Percentiles rank a stretch among this genome's conserved stretches.
Conservation (phyloP, 2,797 vertebrate species). For the Melanogrammus aeglefinus region DNA sequence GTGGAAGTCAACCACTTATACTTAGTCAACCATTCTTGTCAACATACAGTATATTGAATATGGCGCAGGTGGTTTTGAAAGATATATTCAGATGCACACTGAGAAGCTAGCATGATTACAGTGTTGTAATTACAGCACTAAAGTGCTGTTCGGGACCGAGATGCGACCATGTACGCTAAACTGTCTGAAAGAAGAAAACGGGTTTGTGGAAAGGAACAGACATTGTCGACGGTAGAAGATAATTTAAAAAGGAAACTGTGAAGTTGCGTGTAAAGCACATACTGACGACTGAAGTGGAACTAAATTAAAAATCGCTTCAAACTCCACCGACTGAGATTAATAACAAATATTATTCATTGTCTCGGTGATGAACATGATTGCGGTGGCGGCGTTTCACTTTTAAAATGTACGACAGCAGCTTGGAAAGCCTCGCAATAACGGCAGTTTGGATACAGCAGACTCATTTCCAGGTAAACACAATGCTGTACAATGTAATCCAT, state of each 20-base stretch:
- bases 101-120: background rate
- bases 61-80: background rate
- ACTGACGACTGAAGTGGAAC: constrained; percentile 22
- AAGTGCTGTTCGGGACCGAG: background rate
- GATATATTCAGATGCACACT: background rate
- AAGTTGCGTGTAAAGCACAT: constrained; percentile 17
- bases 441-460: background rate
- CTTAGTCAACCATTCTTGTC: background rate
- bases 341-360: constrained; percentile 40
- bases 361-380: constrained; percentile 41
- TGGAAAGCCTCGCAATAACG: background rate
- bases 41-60: background rate
- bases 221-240: background rate
- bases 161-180: background rate
- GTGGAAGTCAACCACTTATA: too few species aligned
- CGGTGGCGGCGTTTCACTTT: constrained; percentile 31
- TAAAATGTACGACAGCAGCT: background rate
- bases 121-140: background rate
- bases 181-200: background rate
- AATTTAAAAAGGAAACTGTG: background rate
- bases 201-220: background rate
- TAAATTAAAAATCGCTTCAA: constrained; percentile 29
- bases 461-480: constrained; percentile 34
- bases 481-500: constrained; percentile 64
- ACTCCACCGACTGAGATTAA: constrained; percentile 21